Evolutionary conservation across 2,797 vertebrate genomes (phyloP).

Genomic region (Lophura swinhoii): DNA sequence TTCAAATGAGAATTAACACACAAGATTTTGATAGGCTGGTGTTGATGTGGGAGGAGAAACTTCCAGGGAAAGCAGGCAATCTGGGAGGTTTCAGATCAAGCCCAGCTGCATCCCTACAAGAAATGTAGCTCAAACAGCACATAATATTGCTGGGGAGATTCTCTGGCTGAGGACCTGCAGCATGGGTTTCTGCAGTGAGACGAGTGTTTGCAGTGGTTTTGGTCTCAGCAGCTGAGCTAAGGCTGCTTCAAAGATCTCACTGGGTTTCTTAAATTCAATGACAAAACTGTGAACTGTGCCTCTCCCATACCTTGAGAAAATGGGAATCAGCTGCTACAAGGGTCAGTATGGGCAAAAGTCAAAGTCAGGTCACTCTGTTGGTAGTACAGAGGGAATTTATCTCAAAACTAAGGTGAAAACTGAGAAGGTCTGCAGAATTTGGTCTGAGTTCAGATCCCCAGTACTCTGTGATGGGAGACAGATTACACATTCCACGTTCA

Average conservation of each 20-base stretch:
- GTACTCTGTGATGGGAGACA: neutral
- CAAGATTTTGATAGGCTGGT: fast-evolving
- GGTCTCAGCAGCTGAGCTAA: neutral
- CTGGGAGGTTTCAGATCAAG: neutral
- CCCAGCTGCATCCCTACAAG: neutral
- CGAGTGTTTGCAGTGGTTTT: neutral
- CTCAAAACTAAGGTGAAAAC: neutral
- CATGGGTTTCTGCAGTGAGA: neutral
- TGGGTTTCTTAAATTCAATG: neutral
- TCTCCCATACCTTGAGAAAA: neutral
- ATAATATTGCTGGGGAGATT: neutral
- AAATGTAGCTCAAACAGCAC: neutral
- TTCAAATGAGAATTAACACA: neutral
- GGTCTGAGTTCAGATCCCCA: neutral
- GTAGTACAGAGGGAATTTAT: neutral
- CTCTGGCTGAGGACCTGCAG: neutral
- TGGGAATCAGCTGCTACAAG: neutral
- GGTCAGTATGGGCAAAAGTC: fast-evolving
- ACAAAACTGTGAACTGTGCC: fast-evolving
- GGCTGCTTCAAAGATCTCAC: neutral
- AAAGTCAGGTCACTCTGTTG: neutral
- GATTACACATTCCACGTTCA: neutral
- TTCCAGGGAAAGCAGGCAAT: neutral
- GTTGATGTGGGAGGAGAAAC: neutral
- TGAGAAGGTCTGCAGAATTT: neutral